Conservation (phyloP, 64 coral and sea anemone genomes). For the Montipora foliosa region DNA sequence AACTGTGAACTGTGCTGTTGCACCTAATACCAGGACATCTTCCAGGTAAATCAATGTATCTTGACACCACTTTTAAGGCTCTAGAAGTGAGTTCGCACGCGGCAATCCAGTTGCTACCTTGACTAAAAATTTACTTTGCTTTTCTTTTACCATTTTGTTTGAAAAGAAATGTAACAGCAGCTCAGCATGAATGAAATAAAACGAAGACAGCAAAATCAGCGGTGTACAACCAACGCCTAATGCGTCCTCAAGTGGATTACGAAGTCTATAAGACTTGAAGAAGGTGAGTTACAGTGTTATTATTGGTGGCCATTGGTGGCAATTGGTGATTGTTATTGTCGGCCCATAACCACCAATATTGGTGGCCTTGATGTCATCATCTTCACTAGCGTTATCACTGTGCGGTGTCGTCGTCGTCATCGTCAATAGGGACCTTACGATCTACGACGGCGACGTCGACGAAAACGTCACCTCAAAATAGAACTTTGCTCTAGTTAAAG, state of each 20-base stretch:
- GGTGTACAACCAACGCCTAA: neutral
- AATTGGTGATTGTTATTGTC: neutral
- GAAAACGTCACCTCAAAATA: no score
- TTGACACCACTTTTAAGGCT: no score
- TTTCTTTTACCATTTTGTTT: neutral
- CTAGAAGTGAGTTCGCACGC: neutral
- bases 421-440: no score
- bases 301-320: no score
- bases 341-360: no score
- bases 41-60: neutral
- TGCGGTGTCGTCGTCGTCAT: no score
- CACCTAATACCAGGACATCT: neutral
- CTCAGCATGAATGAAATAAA: neutral
- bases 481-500: no score
- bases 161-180: neutral
- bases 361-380: no score
- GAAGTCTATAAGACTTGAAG: slow-evolving; percentile 90
- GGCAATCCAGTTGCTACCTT: neutral
- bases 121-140: neutral
- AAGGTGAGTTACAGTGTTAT: slow-evolving; percentile 42
- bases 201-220: neutral
- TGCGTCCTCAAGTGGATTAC: slow-evolving; percentile 50
- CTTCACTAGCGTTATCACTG: no score
- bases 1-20: neutral
- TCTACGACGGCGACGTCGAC: no score